A percentile compares a stretch with the other conserved stretches of the same genome.
Evolutionary conservation across 1,140 invertebrate genomes (phyloP).

Genomic region (Tigriopus japonicus): DNA sequence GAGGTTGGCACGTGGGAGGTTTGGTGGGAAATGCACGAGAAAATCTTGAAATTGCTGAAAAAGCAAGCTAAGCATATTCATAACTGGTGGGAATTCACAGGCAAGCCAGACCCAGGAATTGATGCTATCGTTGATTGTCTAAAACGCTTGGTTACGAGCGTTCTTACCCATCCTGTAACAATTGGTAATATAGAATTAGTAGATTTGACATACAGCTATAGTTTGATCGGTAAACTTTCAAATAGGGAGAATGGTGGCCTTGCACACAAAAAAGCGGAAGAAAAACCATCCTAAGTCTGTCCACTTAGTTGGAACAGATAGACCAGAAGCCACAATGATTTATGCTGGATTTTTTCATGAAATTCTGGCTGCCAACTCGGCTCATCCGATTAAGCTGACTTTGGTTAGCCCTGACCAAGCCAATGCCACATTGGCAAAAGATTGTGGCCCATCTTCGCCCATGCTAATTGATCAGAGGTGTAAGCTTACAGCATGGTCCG

Average conservation of each 20-base stretch:
- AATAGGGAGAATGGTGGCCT: not conserved
- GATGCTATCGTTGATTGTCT: conserved; percentile 3
- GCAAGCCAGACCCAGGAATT: not conserved
- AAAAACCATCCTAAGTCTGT: conserved; percentile 12
- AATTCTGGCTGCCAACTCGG: conserved; percentile 5
- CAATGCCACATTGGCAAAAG: conserved; percentile 5
- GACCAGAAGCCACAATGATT: conserved; percentile 13
- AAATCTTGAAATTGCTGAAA: conserved; percentile 5
- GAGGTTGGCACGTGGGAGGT: conserved; percentile 11
- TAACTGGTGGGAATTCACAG: conserved; percentile 9
- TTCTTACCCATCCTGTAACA: conserved; percentile 12
- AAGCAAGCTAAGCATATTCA: conserved; percentile 1
- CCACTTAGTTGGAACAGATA: conserved; percentile 12
- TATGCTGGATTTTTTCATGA: conserved; percentile 14
- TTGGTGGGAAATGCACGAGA: conserved; percentile 13
- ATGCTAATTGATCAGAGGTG: conserved; percentile 13
- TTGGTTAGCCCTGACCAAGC: conserved; percentile 7
- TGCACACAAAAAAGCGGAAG: conserved; percentile 11
- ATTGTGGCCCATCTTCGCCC: conserved; percentile 1
- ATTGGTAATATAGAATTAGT: conserved; percentile 6
- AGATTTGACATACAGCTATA: no score
- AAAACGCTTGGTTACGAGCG: not conserved
- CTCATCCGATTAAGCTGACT: conserved; percentile 12
- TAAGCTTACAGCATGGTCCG: conserved; percentile 13
- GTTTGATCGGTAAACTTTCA: not conserved